These are phyloP conservation scores for Panthera tigris DNA, from an alignment of 2,113 vertebrate species.

Conservation along the genomic window DNA sequence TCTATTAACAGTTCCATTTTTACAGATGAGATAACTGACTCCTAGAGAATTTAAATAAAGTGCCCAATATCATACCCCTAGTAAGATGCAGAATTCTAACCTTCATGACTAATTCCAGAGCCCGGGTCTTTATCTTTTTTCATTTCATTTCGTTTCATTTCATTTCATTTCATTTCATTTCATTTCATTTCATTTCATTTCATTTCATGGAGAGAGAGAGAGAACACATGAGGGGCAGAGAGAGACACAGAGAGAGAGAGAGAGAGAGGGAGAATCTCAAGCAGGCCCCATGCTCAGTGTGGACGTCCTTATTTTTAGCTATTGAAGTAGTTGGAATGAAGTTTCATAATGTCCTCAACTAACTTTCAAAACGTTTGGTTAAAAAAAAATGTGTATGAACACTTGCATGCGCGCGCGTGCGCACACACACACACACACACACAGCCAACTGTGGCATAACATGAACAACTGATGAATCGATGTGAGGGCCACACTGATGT, in stretches of 20 bases:
- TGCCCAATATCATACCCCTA: background rate
- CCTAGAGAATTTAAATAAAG: background rate
- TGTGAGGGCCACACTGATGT: background rate
- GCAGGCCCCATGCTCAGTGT: too few relatives aligned
- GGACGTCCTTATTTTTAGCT: background rate
- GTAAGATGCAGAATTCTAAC: background rate
- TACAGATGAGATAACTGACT: background rate
- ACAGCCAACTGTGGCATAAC: background rate
- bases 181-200: too few relatives aligned
- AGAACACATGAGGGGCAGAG: too few relatives aligned
- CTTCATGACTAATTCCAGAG: background rate
- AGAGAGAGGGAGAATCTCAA: too few relatives aligned
- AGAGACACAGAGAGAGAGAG: too few relatives aligned
- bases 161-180: too few relatives aligned
- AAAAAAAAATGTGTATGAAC: background rate
- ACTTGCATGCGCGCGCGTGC: rapidly evolving
- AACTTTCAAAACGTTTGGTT: background rate
- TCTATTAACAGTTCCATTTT: background rate
- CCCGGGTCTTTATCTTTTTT: background rate
- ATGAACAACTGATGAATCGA: background rate
- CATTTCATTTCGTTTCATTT: too few relatives aligned
- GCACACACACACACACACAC: background rate
- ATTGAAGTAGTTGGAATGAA: background rate
- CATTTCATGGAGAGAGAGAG: too few relatives aligned
- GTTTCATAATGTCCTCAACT: background rate